phyloP scores from a whole-genome alignment of 2,888 invertebrate genomes.

The Papilio demoleus region DNA sequence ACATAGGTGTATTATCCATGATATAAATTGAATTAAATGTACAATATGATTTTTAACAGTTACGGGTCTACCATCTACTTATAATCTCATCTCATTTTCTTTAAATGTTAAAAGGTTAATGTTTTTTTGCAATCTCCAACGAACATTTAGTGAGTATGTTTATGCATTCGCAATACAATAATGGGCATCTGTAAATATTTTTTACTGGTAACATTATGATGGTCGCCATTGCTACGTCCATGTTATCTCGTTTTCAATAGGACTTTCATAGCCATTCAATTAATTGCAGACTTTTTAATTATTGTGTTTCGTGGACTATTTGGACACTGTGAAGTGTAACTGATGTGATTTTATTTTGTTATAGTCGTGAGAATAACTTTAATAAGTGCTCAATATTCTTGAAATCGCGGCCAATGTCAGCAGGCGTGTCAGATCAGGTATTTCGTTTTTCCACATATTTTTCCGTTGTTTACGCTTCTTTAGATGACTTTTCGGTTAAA shows the following conservation, averaged over 20 bases:
- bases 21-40: too few relatives aligned
- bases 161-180: not conserved
- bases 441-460: conserved; percentile 68
- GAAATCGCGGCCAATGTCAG: conserved; percentile 92
- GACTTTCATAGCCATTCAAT: conserved; percentile 69
- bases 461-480: conserved; percentile 54
- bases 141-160: too few relatives aligned
- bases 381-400: conserved; percentile 78
- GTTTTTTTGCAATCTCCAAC: too few relatives aligned
- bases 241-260: conserved; percentile 58
- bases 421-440: conserved; percentile 96
- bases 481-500: conserved; percentile 47
- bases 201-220: conserved; percentile 56
- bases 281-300: conserved; percentile 69
- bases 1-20: too few relatives aligned
- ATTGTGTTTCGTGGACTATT: conserved; percentile 69
- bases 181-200: conserved; percentile 1
- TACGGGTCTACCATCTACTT: too few relatives aligned
- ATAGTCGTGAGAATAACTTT: conserved; percentile 75
- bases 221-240: conserved; percentile 77
- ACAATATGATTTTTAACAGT: too few relatives aligned
- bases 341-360: conserved; percentile 76
- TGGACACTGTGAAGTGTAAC: conserved; percentile 78
- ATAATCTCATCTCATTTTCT: too few relatives aligned
- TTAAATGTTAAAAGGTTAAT: too few relatives aligned